Conservation (phyloP, 2,888 invertebrate species). For the Eupithecia centaureata region DNA sequence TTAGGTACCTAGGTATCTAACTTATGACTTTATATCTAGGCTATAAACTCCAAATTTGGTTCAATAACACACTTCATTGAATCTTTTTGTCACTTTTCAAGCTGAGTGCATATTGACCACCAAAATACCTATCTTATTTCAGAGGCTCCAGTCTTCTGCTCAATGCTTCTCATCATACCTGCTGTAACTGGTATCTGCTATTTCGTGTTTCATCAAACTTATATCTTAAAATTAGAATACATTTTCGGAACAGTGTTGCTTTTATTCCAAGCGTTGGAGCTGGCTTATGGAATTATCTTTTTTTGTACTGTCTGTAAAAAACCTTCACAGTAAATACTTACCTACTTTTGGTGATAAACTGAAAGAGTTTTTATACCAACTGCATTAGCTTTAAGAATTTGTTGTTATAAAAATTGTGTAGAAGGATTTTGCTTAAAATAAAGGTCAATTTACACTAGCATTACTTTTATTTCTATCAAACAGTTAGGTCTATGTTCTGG, state of each 20-base stretch:
- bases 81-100: no score
- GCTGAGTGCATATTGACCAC: no score
- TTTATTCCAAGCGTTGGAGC: slow-evolving; percentile 91
- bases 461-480: slow-evolving; percentile 54
- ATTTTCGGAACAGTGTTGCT: slow-evolving; percentile 95
- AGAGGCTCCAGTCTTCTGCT: slow-evolving; percentile 92
- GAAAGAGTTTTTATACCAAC: no score
- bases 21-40: no score
- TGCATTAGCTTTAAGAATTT: no score
- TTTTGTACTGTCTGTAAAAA: slow-evolving; percentile 85
- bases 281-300: slow-evolving; percentile 91
- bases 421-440: not conserved
- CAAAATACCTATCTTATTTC: no score
- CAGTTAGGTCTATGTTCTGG: slow-evolving; percentile 39
- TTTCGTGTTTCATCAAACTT: slow-evolving; percentile 95
- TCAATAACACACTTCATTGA: no score
- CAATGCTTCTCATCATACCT: slow-evolving; percentile 92
- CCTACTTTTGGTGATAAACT: no score
- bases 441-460: slow-evolving; percentile 24
- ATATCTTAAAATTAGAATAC: slow-evolving; percentile 93
- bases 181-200: slow-evolving; percentile 93
- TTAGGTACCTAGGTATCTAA: no score
- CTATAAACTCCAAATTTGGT: no score
- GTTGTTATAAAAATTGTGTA: no score
- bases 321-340: no score